A percentile compares a stretch with the other conserved stretches of the same genome.
phyloP scores from a whole-genome alignment of 2,797 vertebrate species.

The Coregonus sp. region DNA sequence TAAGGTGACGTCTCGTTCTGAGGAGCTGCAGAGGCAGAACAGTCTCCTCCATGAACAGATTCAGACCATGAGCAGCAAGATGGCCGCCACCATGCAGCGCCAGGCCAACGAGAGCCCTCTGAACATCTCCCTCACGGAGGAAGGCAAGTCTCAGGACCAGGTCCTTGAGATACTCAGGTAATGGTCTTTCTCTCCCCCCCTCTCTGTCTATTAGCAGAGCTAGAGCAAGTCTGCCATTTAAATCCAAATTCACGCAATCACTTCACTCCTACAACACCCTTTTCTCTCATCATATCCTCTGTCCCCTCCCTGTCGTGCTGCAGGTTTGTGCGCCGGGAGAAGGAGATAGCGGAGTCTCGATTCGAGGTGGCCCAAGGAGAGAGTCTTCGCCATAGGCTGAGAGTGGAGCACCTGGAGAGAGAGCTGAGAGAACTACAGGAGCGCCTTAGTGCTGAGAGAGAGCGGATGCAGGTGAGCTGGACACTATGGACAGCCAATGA shows the following conservation, averaged over 20 bases:
- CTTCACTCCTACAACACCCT: neutral
- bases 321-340: slow-evolving; percentile 96
- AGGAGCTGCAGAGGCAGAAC: slow-evolving; percentile 91
- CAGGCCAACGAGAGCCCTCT: slow-evolving; percentile 70
- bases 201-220: no score
- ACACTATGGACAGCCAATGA: neutral
- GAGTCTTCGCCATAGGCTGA: slow-evolving; percentile 87
- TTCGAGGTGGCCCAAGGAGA: slow-evolving; percentile 96
- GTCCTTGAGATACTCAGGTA: slow-evolving; percentile 96
- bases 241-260: neutral
- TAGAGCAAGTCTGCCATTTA: neutral
- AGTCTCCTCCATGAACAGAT: slow-evolving; percentile 91
- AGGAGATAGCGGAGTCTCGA: slow-evolving; percentile 93
- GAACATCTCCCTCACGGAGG: slow-evolving; percentile 87
- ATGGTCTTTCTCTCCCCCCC: neutral
- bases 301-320: neutral
- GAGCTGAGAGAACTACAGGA: slow-evolving; percentile 90
- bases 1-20: slow-evolving; percentile 79
- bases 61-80: slow-evolving; percentile 88
- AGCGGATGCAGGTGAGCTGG: slow-evolving; percentile 87
- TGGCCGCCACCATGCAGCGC: slow-evolving; percentile 85
- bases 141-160: slow-evolving; percentile 95
- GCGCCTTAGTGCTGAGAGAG: slow-evolving; percentile 85
- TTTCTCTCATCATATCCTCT: neutral
- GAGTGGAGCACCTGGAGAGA: slow-evolving; percentile 89